Evolutionary conservation across 2,888 invertebrate genomes (phyloP).

Genomic region (Acleris holmiana): DNA sequence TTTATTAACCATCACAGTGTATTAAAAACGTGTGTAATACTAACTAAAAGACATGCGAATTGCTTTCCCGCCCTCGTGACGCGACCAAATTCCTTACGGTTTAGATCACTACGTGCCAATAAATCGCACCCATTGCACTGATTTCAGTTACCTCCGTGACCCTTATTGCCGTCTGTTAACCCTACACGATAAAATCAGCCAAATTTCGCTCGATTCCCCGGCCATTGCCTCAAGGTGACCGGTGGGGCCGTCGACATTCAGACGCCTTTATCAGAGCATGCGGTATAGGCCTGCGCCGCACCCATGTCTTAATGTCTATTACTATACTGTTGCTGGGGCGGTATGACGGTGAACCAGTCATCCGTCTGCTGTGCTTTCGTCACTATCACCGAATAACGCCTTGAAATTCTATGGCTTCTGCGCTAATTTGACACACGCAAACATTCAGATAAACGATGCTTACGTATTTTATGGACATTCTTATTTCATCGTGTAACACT

Average conservation of each 20-base stretch:
- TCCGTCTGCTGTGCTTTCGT: constrained; percentile 15
- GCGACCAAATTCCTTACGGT: background rate
- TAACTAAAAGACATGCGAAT: constrained; percentile 20
- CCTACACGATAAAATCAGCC: constrained; percentile 58
- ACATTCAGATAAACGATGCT: too few relatives aligned
- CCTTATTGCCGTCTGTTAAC: constrained; percentile 39
- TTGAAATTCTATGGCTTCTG: too few relatives aligned
- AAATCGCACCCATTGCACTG: constrained; percentile 34
- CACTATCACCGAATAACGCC: background rate
- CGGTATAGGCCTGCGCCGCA: constrained; percentile 58
- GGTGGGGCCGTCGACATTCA: constrained; percentile 78
- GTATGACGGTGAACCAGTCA: constrained; percentile 45
- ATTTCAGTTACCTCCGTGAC: constrained; percentile 34
- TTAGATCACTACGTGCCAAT: constrained; percentile 14
- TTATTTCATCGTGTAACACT: too few relatives aligned
- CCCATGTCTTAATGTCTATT: constrained; percentile 56
- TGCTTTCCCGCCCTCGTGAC: constrained; percentile 16
- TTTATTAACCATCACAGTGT: too few relatives aligned
- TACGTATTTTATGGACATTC: too few relatives aligned
- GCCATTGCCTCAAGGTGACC: constrained; percentile 70
- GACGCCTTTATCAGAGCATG: constrained; percentile 71
- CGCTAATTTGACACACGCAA: too few relatives aligned
- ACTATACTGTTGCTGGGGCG: constrained; percentile 43
- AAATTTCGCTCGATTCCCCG: constrained; percentile 59
- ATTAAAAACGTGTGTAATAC: too few relatives aligned